Base-by-base conservation (phyloP, 2,113 vertebrate species). In the Panthera tigris region DNA sequence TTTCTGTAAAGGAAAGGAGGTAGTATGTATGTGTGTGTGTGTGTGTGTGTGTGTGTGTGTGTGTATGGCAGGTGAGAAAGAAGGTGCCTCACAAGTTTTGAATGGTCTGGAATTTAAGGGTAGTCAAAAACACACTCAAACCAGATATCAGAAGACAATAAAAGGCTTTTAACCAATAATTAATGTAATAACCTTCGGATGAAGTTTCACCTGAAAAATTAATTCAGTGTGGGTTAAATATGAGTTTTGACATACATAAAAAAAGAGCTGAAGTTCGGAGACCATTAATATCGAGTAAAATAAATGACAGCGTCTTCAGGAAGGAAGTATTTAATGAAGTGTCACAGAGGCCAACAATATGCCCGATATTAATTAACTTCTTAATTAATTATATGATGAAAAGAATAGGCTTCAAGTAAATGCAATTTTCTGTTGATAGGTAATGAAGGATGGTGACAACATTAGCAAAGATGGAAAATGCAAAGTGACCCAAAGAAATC, bases 371-470 rank as follows among this genome's bases (percentile, higher is more conserved):
- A 97, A 96, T 97, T 96, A 97, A 93, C 93, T 96, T 74, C 50
- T 96, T 96, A 89, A 97, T 97, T 98, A 97, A 97, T 98, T 88
- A 95, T 79, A 36, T 45, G 80, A 81, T 68, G 45, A 81, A 89
- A 63, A n/a, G 73, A 39, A 91, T 36, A 74, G 80, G 12, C 52
- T 89, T 94, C 66, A 92, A 94, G 36, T 71, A 84, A 78, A 86
- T 29, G n/a, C 1, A 63, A 33, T 96, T 91, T 96, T 95, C 79
- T 90, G 50, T 41, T 81, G 92, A 15, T 74, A 36, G 45, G n/a
- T 71, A 95, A 88, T 73, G 63, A 95, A 5, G 2, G 1, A 66
- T 33, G 57, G 8, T 48, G 36, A 81, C 4, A n/a, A 31, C 10
- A 52, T 81, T n/a, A 65, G n/a, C n/a, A 50, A 52, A 41, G 27